Base-by-base conservation (phyloP, 2,113 vertebrate genomes). In the Sarotherodon lohbergeri region DNA sequence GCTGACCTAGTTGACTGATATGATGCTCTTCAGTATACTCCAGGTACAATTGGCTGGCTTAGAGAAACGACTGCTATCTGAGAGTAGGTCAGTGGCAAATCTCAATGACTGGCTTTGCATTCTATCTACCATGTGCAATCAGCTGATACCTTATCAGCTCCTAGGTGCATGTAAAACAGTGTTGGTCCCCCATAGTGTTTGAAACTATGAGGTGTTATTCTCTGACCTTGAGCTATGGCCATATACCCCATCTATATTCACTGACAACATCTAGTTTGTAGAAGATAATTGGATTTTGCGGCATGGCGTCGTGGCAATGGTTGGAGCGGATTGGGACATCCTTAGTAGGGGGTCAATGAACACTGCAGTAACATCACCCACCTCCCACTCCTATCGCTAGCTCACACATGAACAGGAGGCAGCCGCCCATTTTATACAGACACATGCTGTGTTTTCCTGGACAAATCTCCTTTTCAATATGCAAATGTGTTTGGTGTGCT, bases 271-370 rank as follows among this genome's bases (percentile, higher is more conserved):
- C 87, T 88, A 90, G 91, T 94, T 95, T 92, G 93, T 90, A 80
- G 90, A 91, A 92, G 95, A 96, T 97, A 95, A 96, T 96, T 96
- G 95, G 96, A 96, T 97, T 96, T 96, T 94, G 90, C 94, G 73
- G 92, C 95, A 95, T 92, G 95, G 93, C 91, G 93, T 90, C 19
- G 59, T 56, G 81, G 92, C 90, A 90, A 92, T 80, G 80, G 89
- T 57, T 82, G 46, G 81, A 92, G 85, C 39, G 86, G 79, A 94
- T 79, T 93, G 92, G 89, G 91, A 91, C 79, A 89, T 93, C 82
- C 90, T 92, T 94, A 85, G 87, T 81, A 79, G 93, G 95, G 91
- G 94, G 93, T 94, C 94, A 93, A 81, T 90, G 91, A 94, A 91
- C 93, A 95, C 46, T 82, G 87, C 88, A 76, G 84, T 76, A 91